Evolutionary conservation across 2,113 vertebrate species (phyloP).

Genomic region (Thalassarche chlororhynchos): DNA sequence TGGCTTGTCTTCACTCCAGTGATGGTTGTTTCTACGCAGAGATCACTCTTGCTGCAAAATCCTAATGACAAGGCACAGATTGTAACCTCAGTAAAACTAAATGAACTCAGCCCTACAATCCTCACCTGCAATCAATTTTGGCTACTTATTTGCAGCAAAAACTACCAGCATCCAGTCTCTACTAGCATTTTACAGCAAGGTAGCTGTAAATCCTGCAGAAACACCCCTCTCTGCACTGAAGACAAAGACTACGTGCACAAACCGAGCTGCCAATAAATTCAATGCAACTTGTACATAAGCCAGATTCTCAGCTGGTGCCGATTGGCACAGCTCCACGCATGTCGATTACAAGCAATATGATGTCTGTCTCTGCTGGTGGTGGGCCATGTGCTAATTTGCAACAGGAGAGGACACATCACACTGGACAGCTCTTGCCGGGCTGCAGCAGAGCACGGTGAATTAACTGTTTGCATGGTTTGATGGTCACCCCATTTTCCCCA

Average conservation of each 20-base stretch:
- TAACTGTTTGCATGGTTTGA: not conserved
- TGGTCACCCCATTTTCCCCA: not conserved
- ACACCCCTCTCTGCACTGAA: not conserved
- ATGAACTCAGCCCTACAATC: not conserved
- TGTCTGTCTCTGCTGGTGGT: constrained; percentile 21
- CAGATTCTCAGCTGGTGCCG: constrained; percentile 49
- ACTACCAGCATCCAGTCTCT: not conserved
- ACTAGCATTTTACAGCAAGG: not conserved
- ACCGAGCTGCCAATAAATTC: not conserved
- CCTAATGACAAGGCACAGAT: not conserved
- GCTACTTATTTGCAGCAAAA: not conserved
- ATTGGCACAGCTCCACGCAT: not conserved
- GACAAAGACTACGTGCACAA: constrained; percentile 16
- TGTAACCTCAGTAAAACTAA: not conserved
- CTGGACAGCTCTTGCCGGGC: not conserved
- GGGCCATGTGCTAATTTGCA: constrained; percentile 1
- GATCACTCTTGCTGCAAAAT: not conserved
- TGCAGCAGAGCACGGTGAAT: not conserved
- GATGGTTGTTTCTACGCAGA: not conserved
- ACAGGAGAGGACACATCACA: not conserved
- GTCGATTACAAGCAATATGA: constrained; percentile 30
- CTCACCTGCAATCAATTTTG: not conserved
- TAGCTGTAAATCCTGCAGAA: not conserved
- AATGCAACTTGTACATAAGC: not conserved
- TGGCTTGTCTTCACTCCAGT: not conserved